These are phyloP conservation scores for Tholera decimalis DNA, from an alignment of 2,888 invertebrate species.

Conservation along the genomic window DNA sequence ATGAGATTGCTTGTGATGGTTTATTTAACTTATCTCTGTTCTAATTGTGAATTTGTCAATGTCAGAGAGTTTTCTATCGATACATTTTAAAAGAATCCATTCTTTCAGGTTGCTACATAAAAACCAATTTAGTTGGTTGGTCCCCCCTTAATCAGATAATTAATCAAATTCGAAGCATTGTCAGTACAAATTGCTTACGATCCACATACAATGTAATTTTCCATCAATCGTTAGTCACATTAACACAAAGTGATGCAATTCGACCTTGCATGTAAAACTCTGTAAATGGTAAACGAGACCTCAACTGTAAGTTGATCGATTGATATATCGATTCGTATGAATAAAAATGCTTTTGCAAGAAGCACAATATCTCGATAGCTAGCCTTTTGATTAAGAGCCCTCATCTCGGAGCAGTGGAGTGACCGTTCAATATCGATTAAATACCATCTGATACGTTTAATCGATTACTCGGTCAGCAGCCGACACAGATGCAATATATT, in stretches of 20 bases:
- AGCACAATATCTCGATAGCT: slow-evolving; percentile 38
- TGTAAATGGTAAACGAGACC: slow-evolving; percentile 47
- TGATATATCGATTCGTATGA: slow-evolving; percentile 34
- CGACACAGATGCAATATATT: slow-evolving; percentile 43
- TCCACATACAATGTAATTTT: slow-evolving; percentile 32
- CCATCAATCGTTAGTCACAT: slow-evolving; percentile 31
- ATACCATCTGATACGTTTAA: slow-evolving; percentile 42
- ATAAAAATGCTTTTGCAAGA: slow-evolving; percentile 46
- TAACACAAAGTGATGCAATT: slow-evolving; percentile 36
- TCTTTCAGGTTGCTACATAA: background rate
- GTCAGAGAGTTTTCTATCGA: background rate
- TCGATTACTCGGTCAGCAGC: slow-evolving; percentile 42
- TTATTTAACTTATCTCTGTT: background rate
- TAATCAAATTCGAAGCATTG: slow-evolving; percentile 12
- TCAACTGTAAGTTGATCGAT: slow-evolving; percentile 44
- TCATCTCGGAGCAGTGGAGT: slow-evolving; percentile 44
- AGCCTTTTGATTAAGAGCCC: slow-evolving; percentile 25
- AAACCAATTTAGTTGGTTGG: background rate
- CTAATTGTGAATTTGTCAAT: background rate
- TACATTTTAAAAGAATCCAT: too few relatives aligned
- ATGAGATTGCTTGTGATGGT: background rate
- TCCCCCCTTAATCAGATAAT: slow-evolving; percentile 3
- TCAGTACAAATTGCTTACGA: slow-evolving; percentile 23
- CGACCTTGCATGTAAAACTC: slow-evolving; percentile 48
- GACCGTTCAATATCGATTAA: slow-evolving; percentile 30